phyloP scores from a whole-genome alignment of 2,888 invertebrate species.

The Eucera pruinosa region DNA sequence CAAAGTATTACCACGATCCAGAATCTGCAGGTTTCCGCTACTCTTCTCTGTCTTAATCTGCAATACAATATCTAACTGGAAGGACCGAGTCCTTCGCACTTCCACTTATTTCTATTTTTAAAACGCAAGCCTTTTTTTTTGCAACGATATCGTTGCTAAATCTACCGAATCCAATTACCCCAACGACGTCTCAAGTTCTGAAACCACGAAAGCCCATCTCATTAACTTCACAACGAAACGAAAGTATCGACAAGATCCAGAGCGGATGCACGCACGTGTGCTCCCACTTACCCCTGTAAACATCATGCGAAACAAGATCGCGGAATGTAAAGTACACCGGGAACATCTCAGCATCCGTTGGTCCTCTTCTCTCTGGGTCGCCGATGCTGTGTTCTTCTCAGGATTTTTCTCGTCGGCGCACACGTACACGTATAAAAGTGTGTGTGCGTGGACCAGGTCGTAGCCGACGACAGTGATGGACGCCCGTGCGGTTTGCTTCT shows the following conservation, averaged over 20 bases:
- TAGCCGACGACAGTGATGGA: conserved; percentile 80
- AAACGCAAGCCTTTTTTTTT: too few relatives aligned
- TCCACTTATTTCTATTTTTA: too few relatives aligned
- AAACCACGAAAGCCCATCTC: too few relatives aligned
- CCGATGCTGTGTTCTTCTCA: conserved; percentile 37
- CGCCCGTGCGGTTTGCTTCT: conserved; percentile 80
- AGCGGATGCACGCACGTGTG: conserved; percentile 54
- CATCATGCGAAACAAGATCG: conserved; percentile 78
- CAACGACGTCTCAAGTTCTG: too few relatives aligned
- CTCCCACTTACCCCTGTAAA: conserved; percentile 71
- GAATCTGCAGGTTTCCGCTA: too few relatives aligned
- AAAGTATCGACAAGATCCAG: conserved; percentile 2
- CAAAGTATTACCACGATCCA: too few relatives aligned
- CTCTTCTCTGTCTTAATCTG: too few relatives aligned
- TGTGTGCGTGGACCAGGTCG: conserved; percentile 64
- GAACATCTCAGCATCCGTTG: conserved; percentile 44
- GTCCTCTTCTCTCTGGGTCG: conserved; percentile 39
- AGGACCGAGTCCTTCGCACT: too few relatives aligned
- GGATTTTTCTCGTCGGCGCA: conserved; percentile 70
- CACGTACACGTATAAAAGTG: background rate
- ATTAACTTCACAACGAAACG: background rate
- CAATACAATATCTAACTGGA: too few relatives aligned
- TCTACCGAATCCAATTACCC: too few relatives aligned
- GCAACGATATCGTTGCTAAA: too few relatives aligned
- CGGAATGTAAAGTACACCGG: conserved; percentile 76